Evolutionary conservation across 2,797 vertebrate genomes (phyloP).

Genomic region (Hozukius guyotensis): DNA sequence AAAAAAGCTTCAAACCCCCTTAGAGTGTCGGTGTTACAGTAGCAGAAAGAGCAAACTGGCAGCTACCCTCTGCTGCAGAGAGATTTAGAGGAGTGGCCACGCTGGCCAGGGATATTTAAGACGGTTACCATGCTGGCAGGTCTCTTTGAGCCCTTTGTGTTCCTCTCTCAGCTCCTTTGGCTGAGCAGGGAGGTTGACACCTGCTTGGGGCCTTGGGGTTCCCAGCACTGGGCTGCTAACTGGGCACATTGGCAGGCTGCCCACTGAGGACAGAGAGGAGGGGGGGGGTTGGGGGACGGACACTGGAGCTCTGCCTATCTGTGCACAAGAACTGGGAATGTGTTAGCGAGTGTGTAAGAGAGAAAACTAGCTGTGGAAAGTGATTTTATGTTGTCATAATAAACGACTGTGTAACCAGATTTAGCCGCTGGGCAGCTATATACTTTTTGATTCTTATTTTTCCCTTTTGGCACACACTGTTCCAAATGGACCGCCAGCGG

Average conservation of each 20-base stretch:
- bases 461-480: not conserved
- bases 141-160: slow-evolving; percentile 80
- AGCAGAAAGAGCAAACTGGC: slow-evolving; percentile 61
- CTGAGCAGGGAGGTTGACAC: slow-evolving; percentile 75
- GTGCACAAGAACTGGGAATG: slow-evolving; percentile 8
- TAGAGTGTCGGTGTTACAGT: slow-evolving; percentile 61
- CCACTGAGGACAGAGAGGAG: slow-evolving; percentile 48
- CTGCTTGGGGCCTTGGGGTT: slow-evolving; percentile 78
- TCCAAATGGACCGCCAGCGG: not conserved
- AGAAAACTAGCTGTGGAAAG: not conserved
- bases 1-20: slow-evolving; percentile 45
- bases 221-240: slow-evolving; percentile 68
- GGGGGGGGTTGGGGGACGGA: slow-evolving; percentile 8
- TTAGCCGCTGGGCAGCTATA: not conserved
- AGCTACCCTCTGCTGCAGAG: slow-evolving; percentile 60
- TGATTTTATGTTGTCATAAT: not conserved
- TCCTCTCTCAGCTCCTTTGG: slow-evolving; percentile 68
- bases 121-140: slow-evolving; percentile 77
- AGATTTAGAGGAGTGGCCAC: slow-evolving; percentile 73
- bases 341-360: not conserved
- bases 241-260: slow-evolving; percentile 68
- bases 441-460: not conserved
- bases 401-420: slow-evolving; percentile 3
- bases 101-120: slow-evolving; percentile 76
- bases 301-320: slow-evolving; percentile 53